phyloP scores from a whole-genome alignment of 2,797 vertebrate species.

The Argyrosomus regius region DNA sequence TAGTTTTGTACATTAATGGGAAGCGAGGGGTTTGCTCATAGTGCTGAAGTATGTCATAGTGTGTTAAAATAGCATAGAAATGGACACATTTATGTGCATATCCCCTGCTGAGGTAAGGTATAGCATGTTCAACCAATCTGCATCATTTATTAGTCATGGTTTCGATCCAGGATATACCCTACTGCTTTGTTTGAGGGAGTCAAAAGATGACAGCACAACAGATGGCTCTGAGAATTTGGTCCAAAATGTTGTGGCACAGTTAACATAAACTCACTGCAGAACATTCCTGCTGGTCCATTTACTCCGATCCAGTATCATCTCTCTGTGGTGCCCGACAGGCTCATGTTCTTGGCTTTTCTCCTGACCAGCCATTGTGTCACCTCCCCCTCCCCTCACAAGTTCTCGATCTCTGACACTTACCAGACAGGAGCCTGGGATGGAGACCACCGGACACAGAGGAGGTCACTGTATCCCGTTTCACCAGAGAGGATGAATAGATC shows the following conservation, averaged over 20 bases:
- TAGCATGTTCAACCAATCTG: slow-evolving; percentile 31
- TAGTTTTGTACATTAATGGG: slow-evolving; percentile 68
- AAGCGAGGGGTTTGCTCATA: slow-evolving; percentile 44
- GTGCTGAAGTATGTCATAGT: slow-evolving; percentile 51
- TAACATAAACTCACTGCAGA: slow-evolving; percentile 40
- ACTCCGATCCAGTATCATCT: slow-evolving; percentile 53
- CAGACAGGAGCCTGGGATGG: slow-evolving; percentile 70
- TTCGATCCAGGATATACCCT: slow-evolving; percentile 32
- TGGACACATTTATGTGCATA: slow-evolving; percentile 13
- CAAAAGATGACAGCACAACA: slow-evolving; percentile 49
- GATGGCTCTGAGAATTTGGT: slow-evolving; percentile 44
- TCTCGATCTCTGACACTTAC: slow-evolving; percentile 67
- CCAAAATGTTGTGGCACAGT: slow-evolving; percentile 40
- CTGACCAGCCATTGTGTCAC: slow-evolving; percentile 47
- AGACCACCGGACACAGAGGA: slow-evolving; percentile 76
- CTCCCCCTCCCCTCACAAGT: slow-evolving; percentile 28
- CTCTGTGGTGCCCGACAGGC: slow-evolving; percentile 37
- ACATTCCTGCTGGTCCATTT: slow-evolving; percentile 54
- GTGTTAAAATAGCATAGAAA: slow-evolving; percentile 53
- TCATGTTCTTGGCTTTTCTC: slow-evolving; percentile 55
- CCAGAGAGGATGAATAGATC: slow-evolving; percentile 73
- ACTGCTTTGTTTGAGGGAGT: slow-evolving; percentile 38
- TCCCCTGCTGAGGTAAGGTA: slow-evolving; percentile 26
- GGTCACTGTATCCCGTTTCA: slow-evolving; percentile 80
- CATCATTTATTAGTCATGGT: slow-evolving; percentile 52